phyloP scores from a whole-genome alignment of 2,113 vertebrate species.

The Ivindomyrus marchei region DNA sequence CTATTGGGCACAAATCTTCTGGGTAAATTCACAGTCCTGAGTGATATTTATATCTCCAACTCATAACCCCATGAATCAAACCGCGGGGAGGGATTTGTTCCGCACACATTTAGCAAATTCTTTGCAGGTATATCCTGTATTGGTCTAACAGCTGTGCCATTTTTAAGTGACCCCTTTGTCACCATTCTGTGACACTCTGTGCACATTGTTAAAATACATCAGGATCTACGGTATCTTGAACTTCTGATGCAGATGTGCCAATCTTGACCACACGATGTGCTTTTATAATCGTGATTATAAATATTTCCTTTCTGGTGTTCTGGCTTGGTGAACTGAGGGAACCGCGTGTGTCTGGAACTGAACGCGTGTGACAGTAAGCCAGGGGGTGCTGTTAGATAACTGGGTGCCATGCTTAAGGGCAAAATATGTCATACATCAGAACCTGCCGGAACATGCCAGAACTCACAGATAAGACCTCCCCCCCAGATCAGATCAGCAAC shows the following conservation, averaged over 20 bases:
- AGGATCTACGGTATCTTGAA: background rate
- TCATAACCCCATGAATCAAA: background rate
- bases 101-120: background rate
- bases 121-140: background rate
- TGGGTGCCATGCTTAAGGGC: background rate
- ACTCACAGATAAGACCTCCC: slow-evolving; percentile 30
- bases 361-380: background rate
- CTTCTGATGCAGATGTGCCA: background rate
- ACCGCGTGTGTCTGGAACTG: background rate
- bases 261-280: background rate
- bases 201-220: background rate
- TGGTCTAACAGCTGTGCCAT: background rate
- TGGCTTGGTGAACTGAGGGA: background rate
- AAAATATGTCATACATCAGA: background rate
- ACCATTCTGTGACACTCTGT: background rate
- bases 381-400: background rate
- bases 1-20: background rate
- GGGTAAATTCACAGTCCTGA: background rate
- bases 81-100: background rate
- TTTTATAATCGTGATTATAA: background rate
- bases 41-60: background rate
- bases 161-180: background rate
- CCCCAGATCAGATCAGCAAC: background rate
- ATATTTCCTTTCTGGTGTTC: background rate
- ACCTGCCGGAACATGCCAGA: slow-evolving; percentile 41